phyloP scores from a whole-genome alignment of 2,797 vertebrate genomes.

The Gadopsis marmoratus region DNA sequence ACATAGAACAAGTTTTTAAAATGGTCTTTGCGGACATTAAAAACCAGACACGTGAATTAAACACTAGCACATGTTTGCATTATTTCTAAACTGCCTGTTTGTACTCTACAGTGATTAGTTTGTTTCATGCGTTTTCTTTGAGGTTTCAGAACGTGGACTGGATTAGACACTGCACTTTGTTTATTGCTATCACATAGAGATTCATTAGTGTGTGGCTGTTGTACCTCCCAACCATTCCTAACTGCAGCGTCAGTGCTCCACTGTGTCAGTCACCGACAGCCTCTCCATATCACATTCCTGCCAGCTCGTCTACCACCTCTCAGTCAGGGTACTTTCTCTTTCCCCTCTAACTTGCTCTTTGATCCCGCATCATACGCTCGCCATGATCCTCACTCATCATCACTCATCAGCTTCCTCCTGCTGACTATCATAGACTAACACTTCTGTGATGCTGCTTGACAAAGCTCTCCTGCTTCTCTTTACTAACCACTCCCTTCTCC shows the following conservation, averaged over 20 bases:
- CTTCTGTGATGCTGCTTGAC: conserved; percentile 84
- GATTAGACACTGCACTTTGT: conserved; percentile 13
- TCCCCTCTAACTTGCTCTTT: conserved; percentile 12
- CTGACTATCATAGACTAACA: conserved; percentile 79
- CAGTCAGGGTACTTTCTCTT: not conserved
- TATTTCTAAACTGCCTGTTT: conserved; percentile 4
- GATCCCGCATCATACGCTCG: not conserved
- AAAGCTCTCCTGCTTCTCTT: conserved; percentile 74
- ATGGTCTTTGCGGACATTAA: not conserved
- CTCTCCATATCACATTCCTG: conserved; percentile 4
- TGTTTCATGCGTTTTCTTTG: conserved; percentile 1
- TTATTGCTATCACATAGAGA: conserved; percentile 29
- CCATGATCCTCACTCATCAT: not conserved
- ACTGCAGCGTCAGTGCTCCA: conserved; percentile 37
- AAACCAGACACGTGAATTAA: not conserved
- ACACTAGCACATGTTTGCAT: not conserved
- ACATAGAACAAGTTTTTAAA: not conserved
- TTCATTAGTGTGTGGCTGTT: conserved; percentile 51
- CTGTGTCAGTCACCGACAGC: conserved; percentile 29
- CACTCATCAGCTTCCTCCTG: not conserved
- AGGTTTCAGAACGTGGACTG: not conserved
- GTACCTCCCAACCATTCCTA: conserved; percentile 36
- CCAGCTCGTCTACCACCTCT: conserved; percentile 6
- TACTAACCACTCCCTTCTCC: conserved; percentile 36
- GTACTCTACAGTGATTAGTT: not conserved